These are phyloP conservation scores for Resseliella maxima DNA, from an alignment of 2,888 invertebrate genomes.

Conservation along the genomic window DNA sequence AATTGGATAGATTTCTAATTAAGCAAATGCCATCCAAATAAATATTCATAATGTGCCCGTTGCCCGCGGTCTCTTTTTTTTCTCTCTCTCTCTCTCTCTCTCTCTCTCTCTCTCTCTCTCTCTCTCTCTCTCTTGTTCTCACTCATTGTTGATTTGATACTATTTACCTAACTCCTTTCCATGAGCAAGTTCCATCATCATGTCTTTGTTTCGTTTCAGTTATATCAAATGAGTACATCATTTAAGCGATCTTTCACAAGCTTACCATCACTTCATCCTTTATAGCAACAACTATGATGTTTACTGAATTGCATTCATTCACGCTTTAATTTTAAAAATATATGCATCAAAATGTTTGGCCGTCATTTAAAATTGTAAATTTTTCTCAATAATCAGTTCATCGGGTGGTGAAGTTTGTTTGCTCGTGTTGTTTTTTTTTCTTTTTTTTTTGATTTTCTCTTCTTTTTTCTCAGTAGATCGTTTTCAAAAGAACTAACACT, in stretches of 20 bases:
- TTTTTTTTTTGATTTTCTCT: too few relatives aligned
- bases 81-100: too few relatives aligned
- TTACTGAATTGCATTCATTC: neutral
- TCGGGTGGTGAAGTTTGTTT: neutral
- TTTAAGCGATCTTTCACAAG: slow-evolving; percentile 19
- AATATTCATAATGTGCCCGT: slow-evolving; percentile 47
- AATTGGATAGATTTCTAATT: slow-evolving; percentile 24
- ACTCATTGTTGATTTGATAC: too few relatives aligned
- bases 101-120: too few relatives aligned
- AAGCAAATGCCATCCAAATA: slow-evolving; percentile 42
- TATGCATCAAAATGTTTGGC: neutral
- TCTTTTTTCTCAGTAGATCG: too few relatives aligned
- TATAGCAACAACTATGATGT: neutral
- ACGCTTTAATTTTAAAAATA: slow-evolving; percentile 3
- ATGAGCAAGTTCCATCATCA: neutral
- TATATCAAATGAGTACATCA: slow-evolving; percentile 44
- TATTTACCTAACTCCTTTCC: too few relatives aligned
- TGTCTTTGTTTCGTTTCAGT: neutral
- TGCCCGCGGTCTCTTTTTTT: neutral
- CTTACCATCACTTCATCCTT: slow-evolving; percentile 33
- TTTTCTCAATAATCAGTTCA: slow-evolving; percentile 37
- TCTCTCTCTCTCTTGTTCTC: too few relatives aligned
- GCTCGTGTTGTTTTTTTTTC: neutral
- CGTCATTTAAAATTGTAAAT: slow-evolving; percentile 53
- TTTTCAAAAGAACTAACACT: too few relatives aligned